Evolutionary conservation across 2,888 invertebrate genomes (phyloP).

Genomic region (Reticulitermes lucifugus): DNA sequence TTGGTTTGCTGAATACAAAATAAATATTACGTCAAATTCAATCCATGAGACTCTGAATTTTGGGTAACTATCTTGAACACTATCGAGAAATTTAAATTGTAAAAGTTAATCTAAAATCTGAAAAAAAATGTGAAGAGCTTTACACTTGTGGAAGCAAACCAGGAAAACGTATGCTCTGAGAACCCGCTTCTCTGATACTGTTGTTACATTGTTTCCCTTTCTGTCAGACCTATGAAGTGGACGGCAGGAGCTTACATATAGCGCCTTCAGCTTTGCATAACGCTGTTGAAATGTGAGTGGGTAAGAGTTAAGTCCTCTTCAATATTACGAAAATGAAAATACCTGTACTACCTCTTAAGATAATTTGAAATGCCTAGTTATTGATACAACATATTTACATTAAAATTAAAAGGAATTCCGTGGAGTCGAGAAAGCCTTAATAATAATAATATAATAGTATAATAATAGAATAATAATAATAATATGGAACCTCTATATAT

Average conservation of each 20-base stretch:
- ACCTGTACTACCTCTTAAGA: background rate
- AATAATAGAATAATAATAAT: too few relatives aligned
- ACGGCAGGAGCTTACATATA: background rate
- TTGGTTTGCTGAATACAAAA: background rate
- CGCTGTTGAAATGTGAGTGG: background rate
- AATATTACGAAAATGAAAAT: background rate
- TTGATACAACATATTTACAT: background rate
- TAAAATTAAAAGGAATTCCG: background rate
- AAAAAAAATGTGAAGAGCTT: background rate
- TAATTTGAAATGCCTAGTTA: background rate
- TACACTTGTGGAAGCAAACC: too few relatives aligned
- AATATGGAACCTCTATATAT: too few relatives aligned
- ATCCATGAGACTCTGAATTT: too few relatives aligned
- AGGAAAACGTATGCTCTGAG: background rate
- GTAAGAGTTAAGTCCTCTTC: background rate
- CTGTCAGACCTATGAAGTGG: background rate
- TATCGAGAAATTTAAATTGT: background rate
- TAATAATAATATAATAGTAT: background rate
- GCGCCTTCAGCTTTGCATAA: background rate
- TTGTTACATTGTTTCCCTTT: background rate
- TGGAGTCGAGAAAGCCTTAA: background rate
- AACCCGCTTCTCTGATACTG: background rate
- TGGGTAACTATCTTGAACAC: too few relatives aligned
- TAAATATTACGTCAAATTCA: background rate
- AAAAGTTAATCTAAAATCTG: background rate